Evolutionary conservation across 2,888 invertebrate species (phyloP), one percentile per base, ranked within the genome.

Genomic region (Macrosoma leucophasiata): DNA sequence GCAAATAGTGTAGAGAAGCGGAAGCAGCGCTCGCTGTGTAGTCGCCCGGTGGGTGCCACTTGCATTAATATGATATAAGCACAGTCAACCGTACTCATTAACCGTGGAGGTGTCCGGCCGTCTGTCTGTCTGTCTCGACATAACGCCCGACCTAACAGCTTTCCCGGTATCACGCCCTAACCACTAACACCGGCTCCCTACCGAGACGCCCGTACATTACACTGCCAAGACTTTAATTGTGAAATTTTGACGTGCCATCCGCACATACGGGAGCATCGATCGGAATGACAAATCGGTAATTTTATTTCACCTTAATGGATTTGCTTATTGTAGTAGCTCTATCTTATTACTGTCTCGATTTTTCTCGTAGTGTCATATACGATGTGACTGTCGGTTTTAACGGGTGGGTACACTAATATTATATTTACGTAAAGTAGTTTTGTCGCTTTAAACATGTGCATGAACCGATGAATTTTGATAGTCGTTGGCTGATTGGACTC

Each of bases 361-460:
- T 76, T 33, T 75, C 74, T 77, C 67, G 78, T 79, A 79, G 81
- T 77, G 72, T 77, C 73, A 70, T 70, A 58, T 60, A 48, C 58
- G 58, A 69, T 67, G 73, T 68, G 74, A 71, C 65, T 73, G 75
- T 76, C 79, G 77, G 76, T 76, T 67, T n/a, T n/a, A 51, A 70
- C 67, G 81, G 81, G 79, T 82, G 81, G 81, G 82, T 81, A 79
- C 79, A 78, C 79, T 81, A 78, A 79, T 79, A 71, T 77, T 77
- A 73, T 77, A 71, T 78, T 75, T 79, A 78, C 78, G 75, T 81
- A 78, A 65, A 73, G 82, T 82, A 82, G 82, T 78, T 75, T 77
- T 77, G 79, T 76, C 75, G 81, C 79, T 81, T 79, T 73, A 75
- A 70, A n/a, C 72, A 75, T 73, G 79, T 82, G 81, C 81, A 81